Percentiles rank a stretch among this genome's conserved stretches.
Conservation (phyloP, 2,888 invertebrate genomes). For the Andrena fulva region DNA sequence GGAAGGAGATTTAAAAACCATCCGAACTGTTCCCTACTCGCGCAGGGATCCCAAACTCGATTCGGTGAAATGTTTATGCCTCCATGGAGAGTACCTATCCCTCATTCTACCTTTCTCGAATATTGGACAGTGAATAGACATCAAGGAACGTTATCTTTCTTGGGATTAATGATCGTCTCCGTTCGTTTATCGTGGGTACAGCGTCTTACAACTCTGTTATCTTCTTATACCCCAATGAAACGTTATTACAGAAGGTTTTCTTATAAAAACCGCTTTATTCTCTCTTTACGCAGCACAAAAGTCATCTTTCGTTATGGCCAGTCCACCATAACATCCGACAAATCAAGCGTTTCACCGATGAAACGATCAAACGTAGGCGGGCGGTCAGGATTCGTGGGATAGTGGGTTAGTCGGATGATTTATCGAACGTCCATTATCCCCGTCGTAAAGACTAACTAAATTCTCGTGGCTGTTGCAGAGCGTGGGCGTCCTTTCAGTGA, state of each 20-base stretch:
- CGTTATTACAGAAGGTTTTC: not conserved
- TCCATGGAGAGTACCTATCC: not conserved
- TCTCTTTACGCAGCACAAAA: constrained; percentile 16
- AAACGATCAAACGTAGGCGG: constrained; percentile 21
- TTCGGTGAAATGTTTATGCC: not conserved
- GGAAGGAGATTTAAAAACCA: constrained; percentile 31
- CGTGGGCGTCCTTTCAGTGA: not conserved
- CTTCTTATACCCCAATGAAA: not conserved
- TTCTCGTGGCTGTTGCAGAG: not conserved
- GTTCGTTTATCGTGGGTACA: not conserved
- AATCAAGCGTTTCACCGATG: constrained; percentile 4
- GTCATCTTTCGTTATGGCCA: not conserved
- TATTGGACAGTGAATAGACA: not conserved
- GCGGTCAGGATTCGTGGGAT: constrained; percentile 9
- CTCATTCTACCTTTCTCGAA: not conserved
- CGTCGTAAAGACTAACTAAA: constrained; percentile 15
- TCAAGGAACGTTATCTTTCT: not conserved
- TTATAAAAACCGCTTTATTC: not conserved
- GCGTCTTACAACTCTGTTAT: not conserved
- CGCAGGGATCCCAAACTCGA: constrained; percentile 9
- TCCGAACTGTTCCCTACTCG: not conserved
- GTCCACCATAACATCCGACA: constrained; percentile 18
- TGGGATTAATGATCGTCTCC: not conserved
- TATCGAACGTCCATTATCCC: constrained; percentile 15
- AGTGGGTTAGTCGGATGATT: constrained; percentile 15